phyloP scores from a whole-genome alignment of 92 coral and sea anemone species.

The Umimayanthus kanabou region DNA sequence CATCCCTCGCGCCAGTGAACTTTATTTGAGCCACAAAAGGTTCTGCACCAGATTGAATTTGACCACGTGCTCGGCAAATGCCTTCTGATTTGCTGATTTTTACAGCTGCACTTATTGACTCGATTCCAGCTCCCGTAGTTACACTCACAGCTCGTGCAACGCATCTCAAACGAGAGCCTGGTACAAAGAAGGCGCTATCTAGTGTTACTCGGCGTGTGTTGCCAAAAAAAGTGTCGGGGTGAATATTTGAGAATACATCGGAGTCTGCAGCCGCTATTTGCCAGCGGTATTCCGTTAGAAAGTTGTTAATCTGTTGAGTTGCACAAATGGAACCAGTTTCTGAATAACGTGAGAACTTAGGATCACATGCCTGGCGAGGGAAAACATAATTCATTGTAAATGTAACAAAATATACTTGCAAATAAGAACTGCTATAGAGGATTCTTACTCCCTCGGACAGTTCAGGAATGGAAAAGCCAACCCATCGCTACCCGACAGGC shows the following conservation, averaged over 20 bases:
- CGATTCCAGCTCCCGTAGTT: conserved; percentile 82
- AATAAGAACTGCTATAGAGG: no score
- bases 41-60: conserved; percentile 83
- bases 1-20: conserved; percentile 82
- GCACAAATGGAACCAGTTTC: conserved; percentile 95
- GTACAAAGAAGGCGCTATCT: conserved; percentile 83
- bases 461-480: no score
- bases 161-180: conserved; percentile 88
- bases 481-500: no score
- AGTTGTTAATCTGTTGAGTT: conserved; percentile 81
- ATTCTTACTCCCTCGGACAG: no score
- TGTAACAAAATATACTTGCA: no score
- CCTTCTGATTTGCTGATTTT: conserved; percentile 73
- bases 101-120: conserved; percentile 73
- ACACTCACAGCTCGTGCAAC: conserved; percentile 85
- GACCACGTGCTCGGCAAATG: conserved; percentile 77
- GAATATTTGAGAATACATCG: conserved; percentile 58
- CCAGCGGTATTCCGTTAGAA: conserved; percentile 88
- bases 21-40: conserved; percentile 82
- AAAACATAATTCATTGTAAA: not conserved
- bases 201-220: conserved; percentile 75
- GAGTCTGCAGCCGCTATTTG: conserved; percentile 64
- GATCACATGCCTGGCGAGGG: conserved; percentile 85
- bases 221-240: conserved; percentile 82
- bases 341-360: conserved; percentile 86